These are phyloP conservation scores for Leucoraja ocellata DNA, from an alignment of 2,797 vertebrate genomes.

Conservation along the genomic window DNA sequence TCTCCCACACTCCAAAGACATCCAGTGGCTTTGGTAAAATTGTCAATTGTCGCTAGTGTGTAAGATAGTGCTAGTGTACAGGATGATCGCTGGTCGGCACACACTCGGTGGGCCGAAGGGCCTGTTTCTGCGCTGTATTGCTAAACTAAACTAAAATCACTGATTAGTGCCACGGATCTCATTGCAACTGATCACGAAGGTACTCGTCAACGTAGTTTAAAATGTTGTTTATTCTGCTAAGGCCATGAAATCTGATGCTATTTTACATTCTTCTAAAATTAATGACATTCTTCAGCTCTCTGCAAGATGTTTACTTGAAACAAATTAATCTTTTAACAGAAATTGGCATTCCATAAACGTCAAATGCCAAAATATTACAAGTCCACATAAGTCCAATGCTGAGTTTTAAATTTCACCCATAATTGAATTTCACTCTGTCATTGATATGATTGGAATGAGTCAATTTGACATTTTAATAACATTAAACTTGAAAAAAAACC, in stretches of 20 bases:
- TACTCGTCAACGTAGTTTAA: background rate
- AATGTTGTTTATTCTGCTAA: conserved; percentile 10
- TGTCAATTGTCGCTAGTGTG: too few species aligned
- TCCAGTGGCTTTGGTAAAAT: too few species aligned
- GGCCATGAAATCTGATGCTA: background rate
- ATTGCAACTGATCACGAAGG: background rate
- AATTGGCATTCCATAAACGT: background rate
- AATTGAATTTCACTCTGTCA: background rate
- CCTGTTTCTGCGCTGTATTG: too few species aligned
- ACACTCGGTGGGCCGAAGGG: too few species aligned
- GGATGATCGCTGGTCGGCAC: too few species aligned
- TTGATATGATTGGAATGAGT: background rate
- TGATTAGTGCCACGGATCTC: background rate
- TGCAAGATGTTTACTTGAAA: background rate
- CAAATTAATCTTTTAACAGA: background rate
- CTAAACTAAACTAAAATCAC: too few species aligned
- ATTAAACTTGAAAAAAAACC: background rate
- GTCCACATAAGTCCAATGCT: background rate
- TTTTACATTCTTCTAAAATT: conserved; percentile 13
- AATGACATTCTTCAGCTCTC: background rate
- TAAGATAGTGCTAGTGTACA: too few species aligned
- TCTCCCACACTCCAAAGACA: too few species aligned
- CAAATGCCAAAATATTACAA: background rate
- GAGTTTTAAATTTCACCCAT: background rate
- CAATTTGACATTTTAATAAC: background rate